Base-by-base conservation (phyloP, 2,888 invertebrate genomes). In the Drosophila peninsularis region DNA sequence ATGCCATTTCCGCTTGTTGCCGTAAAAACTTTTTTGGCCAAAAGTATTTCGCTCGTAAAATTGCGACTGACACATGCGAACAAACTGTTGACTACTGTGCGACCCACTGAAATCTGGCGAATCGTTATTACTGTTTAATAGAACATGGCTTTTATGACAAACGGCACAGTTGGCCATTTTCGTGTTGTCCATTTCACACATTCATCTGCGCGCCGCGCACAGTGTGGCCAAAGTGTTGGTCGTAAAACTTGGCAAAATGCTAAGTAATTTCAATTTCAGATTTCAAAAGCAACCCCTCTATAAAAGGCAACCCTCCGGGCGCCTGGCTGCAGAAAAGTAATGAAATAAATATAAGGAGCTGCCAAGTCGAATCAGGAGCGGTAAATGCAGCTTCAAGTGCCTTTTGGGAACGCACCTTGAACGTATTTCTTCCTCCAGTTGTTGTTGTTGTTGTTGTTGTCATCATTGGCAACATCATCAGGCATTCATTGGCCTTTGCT, bases 201-300 rank as follows among this genome's bases (percentile, higher is more conserved):
- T 32, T 41, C 41, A 32, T 54, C 39, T 41, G 52, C n/a, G 47
- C 17, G 47, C 24, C 4, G 64, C 62, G 62, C 55, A 58, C 55
- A 61, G 55, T 52, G 60, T 52, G 52, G 53, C 55, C 32, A 55
- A 34, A 53, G 60, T 21, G 50, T 32, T 75, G 63, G 36, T 60
- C 66, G 71, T 87, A 89, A 89, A 89, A 88, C 68, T 72, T 62
- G 72, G 60, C 88, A 81, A 80, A 64, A 69, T 58, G 67, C 66
- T 71, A 72, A 82, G 82, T 78, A 90, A 90, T 91, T 90, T 90
- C 91, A 90, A 88, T 90, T 90, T 81, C 80, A 70, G 88, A 85
- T 89, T 91, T 81, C 76, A 78, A 62, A 64, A 53, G 60, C 68
- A 85, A 77, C 80, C 88, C 71, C 70, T 44, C 52, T 9, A 27